Conservation (phyloP, 2,113 vertebrate genomes). For the Suncus etruscus region DNA sequence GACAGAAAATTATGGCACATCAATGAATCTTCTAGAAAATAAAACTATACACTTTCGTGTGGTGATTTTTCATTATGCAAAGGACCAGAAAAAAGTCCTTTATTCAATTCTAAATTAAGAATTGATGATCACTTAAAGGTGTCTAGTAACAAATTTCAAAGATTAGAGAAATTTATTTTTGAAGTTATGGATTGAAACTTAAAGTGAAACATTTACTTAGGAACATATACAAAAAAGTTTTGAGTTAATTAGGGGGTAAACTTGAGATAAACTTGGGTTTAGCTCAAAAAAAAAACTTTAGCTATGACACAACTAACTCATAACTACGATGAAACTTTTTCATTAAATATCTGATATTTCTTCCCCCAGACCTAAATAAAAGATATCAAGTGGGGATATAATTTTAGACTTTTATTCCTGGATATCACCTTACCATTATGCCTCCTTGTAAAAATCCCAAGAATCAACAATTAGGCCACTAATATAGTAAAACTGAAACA, state of each 20-base stretch:
- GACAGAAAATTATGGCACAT: slow-evolving; percentile 87
- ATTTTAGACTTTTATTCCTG: slow-evolving; percentile 49
- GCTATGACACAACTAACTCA: slow-evolving; percentile 29
- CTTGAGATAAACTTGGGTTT: slow-evolving; percentile 47
- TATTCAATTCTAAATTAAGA: slow-evolving; percentile 75
- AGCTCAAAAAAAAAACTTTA: slow-evolving; percentile 49
- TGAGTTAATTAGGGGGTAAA: slow-evolving; percentile 22
- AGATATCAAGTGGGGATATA: not conserved
- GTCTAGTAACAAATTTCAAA: slow-evolving; percentile 81
- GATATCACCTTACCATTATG: slow-evolving; percentile 36
- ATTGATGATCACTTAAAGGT: slow-evolving; percentile 80
- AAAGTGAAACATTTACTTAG: slow-evolving; percentile 51
- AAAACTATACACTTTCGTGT: slow-evolving; percentile 73
- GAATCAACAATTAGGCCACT: slow-evolving; percentile 54
- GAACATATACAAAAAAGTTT: slow-evolving; percentile 37
- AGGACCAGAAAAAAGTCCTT: slow-evolving; percentile 80
- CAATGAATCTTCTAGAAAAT: slow-evolving; percentile 83
- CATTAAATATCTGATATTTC: slow-evolving; percentile 54
- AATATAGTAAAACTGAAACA: slow-evolving; percentile 46
- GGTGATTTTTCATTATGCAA: slow-evolving; percentile 77
- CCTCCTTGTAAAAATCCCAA: slow-evolving; percentile 53
- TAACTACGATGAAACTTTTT: not conserved
- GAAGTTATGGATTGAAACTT: slow-evolving; percentile 63
- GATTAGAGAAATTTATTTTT: slow-evolving; percentile 59
- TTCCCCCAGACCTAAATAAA: slow-evolving; percentile 57